Evolutionary conservation across 2,888 invertebrate genomes (phyloP), one percentile per base, ranked within the genome.

Genomic region (Calliphora vomitoria): DNA sequence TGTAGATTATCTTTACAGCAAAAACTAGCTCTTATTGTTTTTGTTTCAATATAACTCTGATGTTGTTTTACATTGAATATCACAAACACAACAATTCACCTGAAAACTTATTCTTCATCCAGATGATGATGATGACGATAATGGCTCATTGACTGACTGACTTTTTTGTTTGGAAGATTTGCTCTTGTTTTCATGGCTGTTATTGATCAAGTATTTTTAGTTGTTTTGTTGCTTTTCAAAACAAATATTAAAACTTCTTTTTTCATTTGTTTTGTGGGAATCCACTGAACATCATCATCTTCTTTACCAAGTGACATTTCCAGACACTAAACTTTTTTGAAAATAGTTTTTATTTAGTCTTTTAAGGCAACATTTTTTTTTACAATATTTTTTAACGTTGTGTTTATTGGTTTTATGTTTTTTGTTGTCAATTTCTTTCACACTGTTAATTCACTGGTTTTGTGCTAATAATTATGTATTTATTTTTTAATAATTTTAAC

Each of bases 121-220:
- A 69, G 50, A 18, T 55, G 38, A 10, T 62, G 62, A 18, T 25
- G 25, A 25, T 58, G 25, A 25, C 31, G 11, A 13, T 20, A n/a
- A 62, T 81, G 64, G 15, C 53, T 78, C n/a, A 86, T 55, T 79
- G 74, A 82, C 62, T 79, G 60, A 78, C 72, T 82, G 72, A 81
- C 60, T 55, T 79, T 75, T 55, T 64, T 58, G 11, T 44, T 64
- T 60, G 6, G 20, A 44, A 58, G 13, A 13, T 35, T 71, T 31
- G 41, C 3, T 31, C 8, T 62, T 44, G 55, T 44, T 60, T 13
- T 58, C 68, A 18, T 64, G 31, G 35, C 20, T 50, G 18, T 41
- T 35, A 50, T 50, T 31, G 44, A 35, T 69, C n/a, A 25, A 38
- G 31, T 71, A 20, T 25, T 25, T 25, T 25, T 64, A 15, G 44